Base-by-base conservation (phyloP, 2,113 vertebrate genomes). In the Pandion haliaetus region DNA sequence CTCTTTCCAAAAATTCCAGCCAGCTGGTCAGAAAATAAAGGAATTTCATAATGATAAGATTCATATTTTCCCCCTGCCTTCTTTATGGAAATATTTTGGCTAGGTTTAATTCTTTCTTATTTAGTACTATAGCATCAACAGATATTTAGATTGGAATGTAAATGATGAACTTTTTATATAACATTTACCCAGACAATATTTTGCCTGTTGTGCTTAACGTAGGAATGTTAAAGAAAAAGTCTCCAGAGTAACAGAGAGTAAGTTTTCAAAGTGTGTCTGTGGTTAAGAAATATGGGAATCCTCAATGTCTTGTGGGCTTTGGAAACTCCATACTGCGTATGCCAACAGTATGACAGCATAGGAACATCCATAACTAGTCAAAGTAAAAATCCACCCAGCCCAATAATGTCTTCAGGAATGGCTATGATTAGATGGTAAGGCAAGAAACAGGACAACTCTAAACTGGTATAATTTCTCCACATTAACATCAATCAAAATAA, bases 21-120 rank as follows among this genome's bases (percentile, higher is more conserved):
- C 96, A 97, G 70, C 78, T 94, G 78, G 78, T 87, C 73, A 70
- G 84, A 91, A 84, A 76, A 91, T 72, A 96, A 94, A 94, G 78
- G 70, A 95, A 91, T 95, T 94, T 94, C 49, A 59, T 81, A 93
- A 89, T 44, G 47, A 82, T 38, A 89, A 78, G 57, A 85, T 54
- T 94, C 66, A 50, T 65, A 54, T 28, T 82, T 91, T 87, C 18
- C 8, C 5, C 20, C 25, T 70, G 31, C n/a, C 34, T 85, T 69
- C 40, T 66, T 45, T 28, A 78, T 54, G 31, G 36, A 95, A 89
- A 79, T 50, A 57, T 40, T 82, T 90, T 92, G 32, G 26, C 42
- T 71, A 36, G 6, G 13, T 82, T 86, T 71, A 47, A 47, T 67
- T 86, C 13, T 63, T 77, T 80, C 26, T 74, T 87, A 47, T 36